phyloP scores from a whole-genome alignment of 1,140 invertebrate species.

The Drosophila ficusphila region DNA sequence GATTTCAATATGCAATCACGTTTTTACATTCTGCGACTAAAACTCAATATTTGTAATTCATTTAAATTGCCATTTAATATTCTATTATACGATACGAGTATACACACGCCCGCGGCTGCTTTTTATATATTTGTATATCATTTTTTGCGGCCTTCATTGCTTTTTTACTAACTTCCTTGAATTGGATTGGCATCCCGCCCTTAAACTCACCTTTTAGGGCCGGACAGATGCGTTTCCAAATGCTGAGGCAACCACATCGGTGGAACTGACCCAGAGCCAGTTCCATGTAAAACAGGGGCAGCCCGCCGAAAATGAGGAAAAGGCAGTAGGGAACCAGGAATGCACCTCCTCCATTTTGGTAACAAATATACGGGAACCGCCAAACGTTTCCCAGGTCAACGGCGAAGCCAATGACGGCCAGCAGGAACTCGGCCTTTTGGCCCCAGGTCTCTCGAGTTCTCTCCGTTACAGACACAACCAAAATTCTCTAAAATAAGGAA shows the following conservation, averaged over 20 bases:
- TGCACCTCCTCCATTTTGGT: constrained; percentile 93
- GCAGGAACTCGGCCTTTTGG: constrained; percentile 95
- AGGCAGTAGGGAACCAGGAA: constrained; percentile 97
- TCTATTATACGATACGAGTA: no score
- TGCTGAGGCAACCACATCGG: constrained; percentile 95
- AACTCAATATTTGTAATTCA: constrained; percentile 77
- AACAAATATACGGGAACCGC: constrained; percentile 93
- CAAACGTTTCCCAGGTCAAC: constrained; percentile 94
- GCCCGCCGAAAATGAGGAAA: constrained; percentile 95
- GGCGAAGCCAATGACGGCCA: constrained; percentile 94
- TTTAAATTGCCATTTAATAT: constrained; percentile 52
- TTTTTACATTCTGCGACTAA: constrained; percentile 28
- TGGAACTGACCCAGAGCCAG: constrained; percentile 96
- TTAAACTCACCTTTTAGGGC: constrained; percentile 94
- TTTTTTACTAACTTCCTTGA: not conserved
- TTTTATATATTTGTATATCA: constrained; percentile 15
- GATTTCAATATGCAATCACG: constrained; percentile 61
- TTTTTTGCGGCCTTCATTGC: constrained; percentile 4
- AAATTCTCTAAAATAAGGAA: constrained; percentile 83
- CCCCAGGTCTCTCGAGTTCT: constrained; percentile 89
- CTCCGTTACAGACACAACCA: constrained; percentile 87
- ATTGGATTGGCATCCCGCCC: not conserved
- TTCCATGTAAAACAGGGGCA: constrained; percentile 98
- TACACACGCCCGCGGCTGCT: not conserved
- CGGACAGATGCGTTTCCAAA: constrained; percentile 98